Conservation (phyloP, 2,113 vertebrate species). For the Trichechus manatus region DNA sequence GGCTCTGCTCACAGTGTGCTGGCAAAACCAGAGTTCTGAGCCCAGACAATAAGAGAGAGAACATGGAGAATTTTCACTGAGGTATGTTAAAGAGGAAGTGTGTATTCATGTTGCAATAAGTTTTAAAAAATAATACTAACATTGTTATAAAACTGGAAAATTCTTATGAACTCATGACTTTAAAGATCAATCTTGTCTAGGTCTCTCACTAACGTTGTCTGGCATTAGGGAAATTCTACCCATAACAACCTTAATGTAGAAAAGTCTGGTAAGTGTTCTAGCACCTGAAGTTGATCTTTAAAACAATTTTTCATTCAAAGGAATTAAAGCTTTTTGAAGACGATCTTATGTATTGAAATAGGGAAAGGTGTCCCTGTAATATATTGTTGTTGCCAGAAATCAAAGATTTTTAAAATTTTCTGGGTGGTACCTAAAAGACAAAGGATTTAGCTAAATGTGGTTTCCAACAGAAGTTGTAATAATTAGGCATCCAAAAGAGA, state of each 20-base stretch:
- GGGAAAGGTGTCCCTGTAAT: background rate
- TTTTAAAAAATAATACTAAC: background rate
- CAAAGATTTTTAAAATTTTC: background rate
- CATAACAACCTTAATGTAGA: background rate
- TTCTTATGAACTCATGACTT: background rate
- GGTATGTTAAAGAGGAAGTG: background rate
- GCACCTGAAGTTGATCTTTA: background rate
- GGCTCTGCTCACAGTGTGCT: background rate
- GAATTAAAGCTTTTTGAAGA: background rate
- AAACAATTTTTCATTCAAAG: background rate
- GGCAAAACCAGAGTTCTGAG: background rate
- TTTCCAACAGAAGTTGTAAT: background rate
- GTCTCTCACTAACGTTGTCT: background rate
- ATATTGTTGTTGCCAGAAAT: background rate
- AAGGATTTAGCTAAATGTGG: background rate
- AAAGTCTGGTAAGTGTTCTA: background rate
- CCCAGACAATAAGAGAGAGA: background rate
- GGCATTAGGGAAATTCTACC: background rate
- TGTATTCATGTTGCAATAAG: background rate
- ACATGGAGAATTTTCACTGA: background rate
- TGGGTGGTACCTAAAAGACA: background rate
- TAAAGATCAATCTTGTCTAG: background rate
- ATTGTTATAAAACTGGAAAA: conserved; percentile 8
- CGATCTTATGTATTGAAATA: background rate
- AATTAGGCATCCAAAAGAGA: background rate